Base-by-base conservation (phyloP, 2,797 vertebrate genomes). In the Ateles fusciceps region DNA sequence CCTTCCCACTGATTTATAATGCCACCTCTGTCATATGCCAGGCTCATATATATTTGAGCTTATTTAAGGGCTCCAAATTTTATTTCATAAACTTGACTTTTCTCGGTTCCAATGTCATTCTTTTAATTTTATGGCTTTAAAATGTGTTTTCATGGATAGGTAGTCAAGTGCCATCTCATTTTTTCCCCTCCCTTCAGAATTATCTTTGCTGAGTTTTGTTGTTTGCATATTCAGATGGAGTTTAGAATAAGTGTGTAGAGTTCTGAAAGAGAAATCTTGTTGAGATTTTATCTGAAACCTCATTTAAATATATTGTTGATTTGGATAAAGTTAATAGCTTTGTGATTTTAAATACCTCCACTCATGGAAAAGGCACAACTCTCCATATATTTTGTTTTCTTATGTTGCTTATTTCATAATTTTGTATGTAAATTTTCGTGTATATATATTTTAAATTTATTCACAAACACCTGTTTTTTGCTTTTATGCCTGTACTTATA, bases 251-350 rank as follows among this genome's bases (percentile, higher is more conserved):
- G 0, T 46, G 7, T 42, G 5, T 39, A 96, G 46, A 68, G 12
- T 22, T 93, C 30, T n/a, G 21, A 33, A 48, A 5, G 4, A 7
- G n/a, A 68, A 50, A 64, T 79, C 33, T 74, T 79, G 15, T n/a
- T 78, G 28, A 22, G 64, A 48, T 76, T 89, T 95, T 89, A 42
- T 89, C 28, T 94, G 64, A 72, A 91, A 96, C n/a, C 4, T 80
- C 68, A 83, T 39, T 91, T 76, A 68, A 86, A 71, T 80, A 21
- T 48, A 48, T 74, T 3, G 7, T 30, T 68, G 21, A 64, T 74
- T 79, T 91, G 52, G 39, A 50, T 79, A 33, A 80, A 59, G 88
- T 22, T 85, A 50, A 88, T 26, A 30, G 21, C 7, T 59, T 76
- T 80, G 33, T 85, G 11, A 59, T 89, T 85, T 96, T 83, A 68